Conservation (phyloP, 2,113 vertebrate species). For the Oreotrochilus melanogaster region DNA sequence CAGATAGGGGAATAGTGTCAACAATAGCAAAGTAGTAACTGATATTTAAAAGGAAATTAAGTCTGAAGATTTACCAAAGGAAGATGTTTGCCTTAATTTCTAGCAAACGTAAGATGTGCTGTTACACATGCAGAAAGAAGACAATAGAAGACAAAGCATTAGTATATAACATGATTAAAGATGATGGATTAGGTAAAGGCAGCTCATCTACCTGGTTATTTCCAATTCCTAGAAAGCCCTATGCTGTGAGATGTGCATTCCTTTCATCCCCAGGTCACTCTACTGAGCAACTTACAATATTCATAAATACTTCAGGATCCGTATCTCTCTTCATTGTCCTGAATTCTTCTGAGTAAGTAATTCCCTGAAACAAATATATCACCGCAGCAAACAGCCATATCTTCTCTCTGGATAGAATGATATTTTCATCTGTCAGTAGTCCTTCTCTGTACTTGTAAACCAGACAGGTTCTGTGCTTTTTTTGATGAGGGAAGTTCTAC, state of each 20-base stretch:
- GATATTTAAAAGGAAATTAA: background rate
- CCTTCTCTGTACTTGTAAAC: background rate
- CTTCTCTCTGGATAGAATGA: constrained; percentile 31
- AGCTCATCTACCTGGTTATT: background rate
- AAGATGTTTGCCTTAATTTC: background rate
- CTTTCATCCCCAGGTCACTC: background rate
- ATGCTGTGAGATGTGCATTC: background rate
- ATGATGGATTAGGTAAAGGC: background rate
- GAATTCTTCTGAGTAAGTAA: background rate
- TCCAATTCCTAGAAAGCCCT: background rate
- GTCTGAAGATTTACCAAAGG: background rate
- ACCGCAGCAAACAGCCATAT: constrained; percentile 8
- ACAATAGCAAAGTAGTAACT: background rate
- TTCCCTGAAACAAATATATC: background rate
- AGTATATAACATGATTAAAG: background rate
- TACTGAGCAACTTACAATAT: background rate
- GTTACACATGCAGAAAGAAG: background rate
- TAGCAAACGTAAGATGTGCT: background rate
- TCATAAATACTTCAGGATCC: constrained; percentile 25
- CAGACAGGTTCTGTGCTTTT: background rate
- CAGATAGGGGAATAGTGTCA: background rate
- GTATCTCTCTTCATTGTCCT: background rate
- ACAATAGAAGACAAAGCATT: background rate
- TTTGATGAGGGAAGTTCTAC: background rate
- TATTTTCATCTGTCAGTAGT: background rate